Evolutionary conservation across 1,140 invertebrate species (phyloP).

Genomic region (Phymorhynchus buccinoides): DNA sequence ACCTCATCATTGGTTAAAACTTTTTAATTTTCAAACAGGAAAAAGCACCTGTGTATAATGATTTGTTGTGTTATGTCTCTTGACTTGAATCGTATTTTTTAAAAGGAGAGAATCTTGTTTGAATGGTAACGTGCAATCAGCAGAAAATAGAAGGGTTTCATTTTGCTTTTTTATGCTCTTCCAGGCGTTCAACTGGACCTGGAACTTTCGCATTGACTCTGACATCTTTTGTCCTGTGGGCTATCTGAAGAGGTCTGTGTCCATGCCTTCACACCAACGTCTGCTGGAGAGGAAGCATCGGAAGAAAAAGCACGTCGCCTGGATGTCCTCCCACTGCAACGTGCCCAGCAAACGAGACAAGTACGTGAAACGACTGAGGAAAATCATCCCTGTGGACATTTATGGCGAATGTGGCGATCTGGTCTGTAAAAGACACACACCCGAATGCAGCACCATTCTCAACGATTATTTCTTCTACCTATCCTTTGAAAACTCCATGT

Average conservation of each 20-base stretch:
- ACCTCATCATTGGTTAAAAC: too few species aligned
- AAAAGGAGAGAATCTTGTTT: too few species aligned
- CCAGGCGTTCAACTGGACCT: not conserved
- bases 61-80: too few species aligned
- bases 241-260: not conserved
- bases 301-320: not conserved
- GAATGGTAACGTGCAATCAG: too few species aligned
- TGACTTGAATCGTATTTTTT: too few species aligned
- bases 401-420: conserved; percentile 77
- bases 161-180: not conserved
- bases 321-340: not conserved
- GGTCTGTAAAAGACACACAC: conserved; percentile 28
- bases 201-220: not conserved
- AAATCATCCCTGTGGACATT: conserved; percentile 77
- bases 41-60: too few species aligned
- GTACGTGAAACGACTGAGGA: conserved; percentile 65
- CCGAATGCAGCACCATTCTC: conserved; percentile 13
- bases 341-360: not conserved
- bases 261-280: not conserved
- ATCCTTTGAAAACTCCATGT: conserved; percentile 78
- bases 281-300: too few species aligned
- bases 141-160: too few species aligned
- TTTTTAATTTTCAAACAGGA: too few species aligned
- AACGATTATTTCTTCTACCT: conserved; percentile 69
- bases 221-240: not conserved